A percentile compares a stretch with the other conserved stretches of the same genome.
These are phyloP conservation scores for Tetropium fuscum DNA, from an alignment of 2,888 invertebrate species.

Conservation along the genomic window DNA sequence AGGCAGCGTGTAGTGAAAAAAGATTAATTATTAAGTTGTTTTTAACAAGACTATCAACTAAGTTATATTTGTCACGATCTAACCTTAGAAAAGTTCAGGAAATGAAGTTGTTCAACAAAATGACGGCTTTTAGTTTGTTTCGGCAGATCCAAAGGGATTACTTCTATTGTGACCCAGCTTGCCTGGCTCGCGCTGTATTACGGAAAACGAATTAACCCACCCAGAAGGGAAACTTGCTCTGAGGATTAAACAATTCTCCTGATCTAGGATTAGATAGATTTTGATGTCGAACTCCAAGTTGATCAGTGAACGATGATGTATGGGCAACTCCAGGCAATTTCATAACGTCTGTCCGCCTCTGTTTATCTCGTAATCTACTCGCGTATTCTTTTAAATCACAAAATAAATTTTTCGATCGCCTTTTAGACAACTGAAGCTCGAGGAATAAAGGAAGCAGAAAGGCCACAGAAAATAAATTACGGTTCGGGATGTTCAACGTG, in stretches of 20 bases:
- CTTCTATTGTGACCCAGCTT: conserved; percentile 61
- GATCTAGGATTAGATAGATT: conserved; percentile 62
- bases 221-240: conserved; percentile 61
- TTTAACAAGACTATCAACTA: conserved; percentile 20
- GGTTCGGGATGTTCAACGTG: too few relatives aligned
- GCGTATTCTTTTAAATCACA: conserved; percentile 3
- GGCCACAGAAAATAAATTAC: too few relatives aligned
- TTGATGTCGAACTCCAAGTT: conserved; percentile 57
- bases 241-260: conserved; percentile 62
- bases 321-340: conserved; percentile 26
- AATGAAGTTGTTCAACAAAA: conserved; percentile 60
- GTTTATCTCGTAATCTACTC: conserved; percentile 4
- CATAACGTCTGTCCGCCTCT: conserved; percentile 7
- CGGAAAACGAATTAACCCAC: conserved; percentile 60
- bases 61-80: conserved; percentile 47
- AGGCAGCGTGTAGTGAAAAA: conserved; percentile 4
- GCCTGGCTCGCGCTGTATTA: conserved; percentile 55
- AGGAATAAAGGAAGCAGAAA: too few relatives aligned
- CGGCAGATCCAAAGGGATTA: conserved; percentile 61
- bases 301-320: conserved; percentile 51
- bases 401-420: background rate
- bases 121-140: conserved; percentile 63
- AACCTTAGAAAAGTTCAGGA: conserved; percentile 53
- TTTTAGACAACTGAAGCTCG: too few relatives aligned
- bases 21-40: conserved; percentile 24